A percentile compares a stretch with the other conserved stretches of the same genome.
Conservation (phyloP, 2,888 invertebrate species). For the Chymomyza amoena region DNA sequence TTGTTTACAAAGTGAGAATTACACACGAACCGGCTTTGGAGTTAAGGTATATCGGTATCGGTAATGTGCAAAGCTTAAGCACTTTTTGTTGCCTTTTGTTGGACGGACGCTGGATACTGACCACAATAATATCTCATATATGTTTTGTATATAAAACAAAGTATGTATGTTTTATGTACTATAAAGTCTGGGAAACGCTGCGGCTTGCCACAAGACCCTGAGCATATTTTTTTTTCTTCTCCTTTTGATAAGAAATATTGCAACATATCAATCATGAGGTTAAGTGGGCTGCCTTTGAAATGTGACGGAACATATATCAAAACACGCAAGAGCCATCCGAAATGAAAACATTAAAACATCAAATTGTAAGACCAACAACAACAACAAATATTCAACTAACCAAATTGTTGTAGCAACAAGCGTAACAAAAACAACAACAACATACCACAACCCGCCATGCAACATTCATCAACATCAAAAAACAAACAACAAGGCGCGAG, state of each 20-base stretch:
- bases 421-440: slow-evolving; percentile 14
- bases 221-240: not conserved
- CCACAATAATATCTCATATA: not conserved
- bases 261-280: slow-evolving; percentile 68
- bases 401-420: slow-evolving; percentile 14
- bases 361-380: slow-evolving; percentile 34
- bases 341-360: slow-evolving; percentile 65
- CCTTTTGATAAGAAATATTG: slow-evolving; percentile 67
- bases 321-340: slow-evolving; percentile 56
- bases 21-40: slow-evolving; percentile 50
- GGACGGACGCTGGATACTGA: not conserved
- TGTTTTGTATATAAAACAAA: not conserved
- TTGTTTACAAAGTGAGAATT: slow-evolving; percentile 78
- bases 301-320: slow-evolving; percentile 70
- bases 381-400: slow-evolving; percentile 17
- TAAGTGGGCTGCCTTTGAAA: slow-evolving; percentile 60
- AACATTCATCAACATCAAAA: slow-evolving; percentile 70
- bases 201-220: not conserved
- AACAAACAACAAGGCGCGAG: slow-evolving; percentile 70
- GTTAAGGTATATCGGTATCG: not conserved
- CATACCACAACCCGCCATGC: slow-evolving; percentile 34
- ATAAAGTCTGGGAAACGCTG: not conserved
- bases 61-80: slow-evolving; percentile 57
- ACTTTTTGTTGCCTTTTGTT: slow-evolving; percentile 25
- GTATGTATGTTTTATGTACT: not conserved